Conservation (phyloP, 2,888 invertebrate genomes). For the Tetramorium bicarinatum region DNA sequence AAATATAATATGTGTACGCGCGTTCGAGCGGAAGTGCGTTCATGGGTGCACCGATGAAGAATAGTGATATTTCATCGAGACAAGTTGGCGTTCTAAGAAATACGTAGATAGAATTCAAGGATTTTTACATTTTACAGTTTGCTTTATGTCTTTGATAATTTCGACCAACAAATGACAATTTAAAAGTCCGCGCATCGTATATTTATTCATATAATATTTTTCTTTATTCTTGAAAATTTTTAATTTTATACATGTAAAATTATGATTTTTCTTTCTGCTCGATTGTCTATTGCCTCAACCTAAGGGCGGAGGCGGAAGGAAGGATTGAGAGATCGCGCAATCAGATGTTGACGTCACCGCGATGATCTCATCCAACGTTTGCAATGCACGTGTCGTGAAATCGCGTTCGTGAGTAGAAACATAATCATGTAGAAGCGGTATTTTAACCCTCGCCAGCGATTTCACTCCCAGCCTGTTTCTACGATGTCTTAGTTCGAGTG, state of each 20-base stretch:
- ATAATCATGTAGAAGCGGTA: slow-evolving; percentile 13
- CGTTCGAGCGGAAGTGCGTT: slow-evolving; percentile 48
- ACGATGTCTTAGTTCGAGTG: slow-evolving; percentile 1
- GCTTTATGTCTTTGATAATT: neutral
- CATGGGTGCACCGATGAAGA: slow-evolving; percentile 18
- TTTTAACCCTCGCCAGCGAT: slow-evolving; percentile 29
- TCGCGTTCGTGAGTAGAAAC: slow-evolving; percentile 40
- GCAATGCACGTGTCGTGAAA: slow-evolving; percentile 40
- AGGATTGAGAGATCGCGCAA: slow-evolving; percentile 39
- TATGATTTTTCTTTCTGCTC: neutral
- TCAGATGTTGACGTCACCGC: slow-evolving; percentile 48
- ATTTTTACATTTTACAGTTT: slow-evolving; percentile 26
- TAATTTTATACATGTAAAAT: neutral
- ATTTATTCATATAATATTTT: neutral
- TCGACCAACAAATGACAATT: neutral
- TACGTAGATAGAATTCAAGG: neutral
- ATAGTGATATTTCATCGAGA: slow-evolving; percentile 18
- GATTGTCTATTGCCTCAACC: slow-evolving; percentile 25
- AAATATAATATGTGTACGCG: slow-evolving; percentile 30
- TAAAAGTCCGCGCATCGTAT: neutral
- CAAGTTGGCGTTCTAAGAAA: neutral
- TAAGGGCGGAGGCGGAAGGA: slow-evolving; percentile 19
- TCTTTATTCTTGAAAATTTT: neutral
- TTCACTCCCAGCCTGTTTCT: neutral
- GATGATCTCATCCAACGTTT: slow-evolving; percentile 44